Percentiles rank a stretch among this genome's conserved stretches.
phyloP scores from a whole-genome alignment of 1,140 invertebrate species.

The Chlorops oryzae region DNA sequence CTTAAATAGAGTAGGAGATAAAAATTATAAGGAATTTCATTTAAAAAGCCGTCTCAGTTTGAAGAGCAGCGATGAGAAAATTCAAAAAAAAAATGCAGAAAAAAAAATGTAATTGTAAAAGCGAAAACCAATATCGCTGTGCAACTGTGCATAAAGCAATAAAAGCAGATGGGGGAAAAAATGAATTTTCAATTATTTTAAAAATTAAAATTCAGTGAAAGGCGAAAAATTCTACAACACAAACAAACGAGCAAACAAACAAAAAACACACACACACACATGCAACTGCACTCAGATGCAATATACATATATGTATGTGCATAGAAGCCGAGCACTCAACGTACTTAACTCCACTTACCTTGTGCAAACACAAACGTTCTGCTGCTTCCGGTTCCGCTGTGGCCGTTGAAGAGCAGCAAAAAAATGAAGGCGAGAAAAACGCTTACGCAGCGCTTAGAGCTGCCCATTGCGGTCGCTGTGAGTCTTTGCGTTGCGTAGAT shows the following conservation, averaged over 20 bases:
- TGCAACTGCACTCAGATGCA: background rate
- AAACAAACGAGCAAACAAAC: no score
- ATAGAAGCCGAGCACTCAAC: background rate
- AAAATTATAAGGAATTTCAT: background rate
- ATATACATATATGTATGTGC: background rate
- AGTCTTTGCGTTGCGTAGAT: background rate
- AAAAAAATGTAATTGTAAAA: background rate
- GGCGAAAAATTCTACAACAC: no score
- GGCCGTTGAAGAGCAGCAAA: constrained; percentile 9
- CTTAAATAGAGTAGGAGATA: background rate
- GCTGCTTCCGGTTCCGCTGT: constrained; percentile 10
- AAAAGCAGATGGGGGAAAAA: background rate
- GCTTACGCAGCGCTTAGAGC: constrained; percentile 16
- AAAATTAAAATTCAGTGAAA: constrained; percentile 9
- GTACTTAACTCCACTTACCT: constrained; percentile 13
- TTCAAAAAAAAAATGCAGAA: background rate
- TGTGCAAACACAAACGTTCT: constrained; percentile 17
- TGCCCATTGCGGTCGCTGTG: constrained; percentile 10
- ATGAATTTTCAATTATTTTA: constrained; percentile 6
- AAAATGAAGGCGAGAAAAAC: constrained; percentile 8
- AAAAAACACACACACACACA: no score
- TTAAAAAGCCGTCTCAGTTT: no score
- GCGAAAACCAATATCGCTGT: background rate
- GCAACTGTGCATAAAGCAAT: background rate
- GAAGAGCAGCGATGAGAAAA: background rate